These are phyloP conservation scores for Drosophila oshimai DNA, from an alignment of 1,140 invertebrate genomes.

Conservation along the genomic window DNA sequence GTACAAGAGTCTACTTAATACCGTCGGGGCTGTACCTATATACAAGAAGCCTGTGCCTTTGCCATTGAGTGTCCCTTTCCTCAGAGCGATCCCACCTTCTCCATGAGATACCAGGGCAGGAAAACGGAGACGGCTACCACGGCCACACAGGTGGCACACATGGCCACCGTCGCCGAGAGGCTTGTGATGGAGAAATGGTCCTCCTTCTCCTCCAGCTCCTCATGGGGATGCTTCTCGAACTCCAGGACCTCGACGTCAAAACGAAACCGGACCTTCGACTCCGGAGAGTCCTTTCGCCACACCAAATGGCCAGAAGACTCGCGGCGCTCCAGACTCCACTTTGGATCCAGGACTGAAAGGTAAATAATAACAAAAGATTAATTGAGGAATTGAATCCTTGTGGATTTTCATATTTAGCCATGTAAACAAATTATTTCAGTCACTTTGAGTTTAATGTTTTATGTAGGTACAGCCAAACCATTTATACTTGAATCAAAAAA, in stretches of 20 bases:
- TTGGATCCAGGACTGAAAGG: constrained; percentile 80
- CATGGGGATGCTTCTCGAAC: constrained; percentile 82
- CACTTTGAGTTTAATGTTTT: no score
- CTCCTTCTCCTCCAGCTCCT: constrained; percentile 66
- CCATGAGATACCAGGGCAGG: constrained; percentile 84
- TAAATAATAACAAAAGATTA: neutral
- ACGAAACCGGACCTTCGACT: constrained; percentile 83
- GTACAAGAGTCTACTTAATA: constrained; percentile 69
- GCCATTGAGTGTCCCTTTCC: neutral
- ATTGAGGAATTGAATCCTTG: neutral
- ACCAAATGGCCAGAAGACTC: constrained; percentile 83
- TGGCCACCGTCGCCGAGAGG: constrained; percentile 61
- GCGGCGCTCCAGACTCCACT: constrained; percentile 83
- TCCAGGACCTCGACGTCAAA: constrained; percentile 84
- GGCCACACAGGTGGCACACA: constrained; percentile 82
- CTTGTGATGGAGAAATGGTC: constrained; percentile 59
- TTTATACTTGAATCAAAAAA: no score
- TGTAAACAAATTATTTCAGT: no score
- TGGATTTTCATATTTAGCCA: no score
- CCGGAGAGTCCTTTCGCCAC: constrained; percentile 83
- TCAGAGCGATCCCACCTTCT: constrained; percentile 60
- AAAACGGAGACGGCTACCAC: constrained; percentile 83
- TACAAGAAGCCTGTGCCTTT: constrained; percentile 6
- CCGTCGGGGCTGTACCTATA: constrained; percentile 44
- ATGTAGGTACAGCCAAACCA: no score